These are phyloP conservation scores for Steinernema feltiae DNA, from an alignment of 1,140 invertebrate genomes.

Conservation along the genomic window DNA sequence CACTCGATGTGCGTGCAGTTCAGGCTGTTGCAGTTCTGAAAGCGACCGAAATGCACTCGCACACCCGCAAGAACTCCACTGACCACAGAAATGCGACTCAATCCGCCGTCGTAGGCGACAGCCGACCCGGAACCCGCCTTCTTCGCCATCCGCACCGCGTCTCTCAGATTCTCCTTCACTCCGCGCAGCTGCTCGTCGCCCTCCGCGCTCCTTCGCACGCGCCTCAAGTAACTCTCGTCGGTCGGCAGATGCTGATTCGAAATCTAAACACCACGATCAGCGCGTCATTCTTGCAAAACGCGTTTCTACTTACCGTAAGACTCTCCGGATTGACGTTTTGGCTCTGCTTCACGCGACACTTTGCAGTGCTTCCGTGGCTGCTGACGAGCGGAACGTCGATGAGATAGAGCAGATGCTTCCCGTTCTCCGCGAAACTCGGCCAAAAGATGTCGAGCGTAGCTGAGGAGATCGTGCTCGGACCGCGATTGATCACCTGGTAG, in stretches of 20 bases:
- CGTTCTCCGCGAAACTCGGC: conserved; percentile 52
- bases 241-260: conserved; percentile 53
- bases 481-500: conserved; percentile 51
- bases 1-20: conserved; percentile 56
- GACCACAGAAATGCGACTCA: conserved; percentile 42
- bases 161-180: conserved; percentile 23
- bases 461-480: conserved; percentile 48
- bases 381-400: conserved; percentile 55
- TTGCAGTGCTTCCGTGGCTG: conserved; percentile 42
- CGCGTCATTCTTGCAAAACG: neutral
- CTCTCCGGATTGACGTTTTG: conserved; percentile 53
- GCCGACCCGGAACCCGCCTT: conserved; percentile 35
- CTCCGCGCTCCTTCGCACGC: neutral
- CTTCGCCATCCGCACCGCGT: conserved; percentile 48
- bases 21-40: conserved; percentile 45
- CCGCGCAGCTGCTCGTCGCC: neutral
- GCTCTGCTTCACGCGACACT: conserved; percentile 50
- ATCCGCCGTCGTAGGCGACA: conserved; percentile 45
- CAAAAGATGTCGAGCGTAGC: conserved; percentile 57
- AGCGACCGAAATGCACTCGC: neutral
- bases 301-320: conserved; percentile 42
- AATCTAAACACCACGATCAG: conserved; percentile 37
- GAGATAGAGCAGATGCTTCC: conserved; percentile 52
- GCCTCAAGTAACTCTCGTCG: neutral
- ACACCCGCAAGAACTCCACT: neutral